Percentiles rank a stretch among this genome's conserved stretches.
Conservation (phyloP, 2,888 invertebrate genomes). For the Drosophila mayaguana region DNA sequence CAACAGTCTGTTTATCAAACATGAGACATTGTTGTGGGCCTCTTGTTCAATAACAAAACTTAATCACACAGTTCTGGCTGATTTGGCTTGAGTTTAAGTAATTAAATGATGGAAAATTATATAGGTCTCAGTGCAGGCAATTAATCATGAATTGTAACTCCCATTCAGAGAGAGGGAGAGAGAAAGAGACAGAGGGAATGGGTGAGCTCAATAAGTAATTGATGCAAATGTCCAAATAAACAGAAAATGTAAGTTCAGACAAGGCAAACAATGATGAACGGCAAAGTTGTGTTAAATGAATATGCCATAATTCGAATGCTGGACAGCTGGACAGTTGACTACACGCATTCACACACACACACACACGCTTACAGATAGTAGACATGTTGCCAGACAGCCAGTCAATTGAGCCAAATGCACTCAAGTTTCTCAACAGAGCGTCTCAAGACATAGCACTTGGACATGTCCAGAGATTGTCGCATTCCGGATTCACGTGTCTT, state of each 20-base stretch:
- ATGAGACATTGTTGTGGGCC: neutral
- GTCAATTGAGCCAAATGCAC: slow-evolving; percentile 73
- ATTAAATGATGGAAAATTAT: slow-evolving; percentile 22
- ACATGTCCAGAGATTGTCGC: slow-evolving; percentile 46
- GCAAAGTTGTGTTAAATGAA: slow-evolving; percentile 28
- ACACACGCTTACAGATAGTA: slow-evolving; percentile 12
- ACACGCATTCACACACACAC: neutral
- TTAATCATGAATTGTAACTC: slow-evolving; percentile 21
- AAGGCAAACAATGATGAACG: slow-evolving; percentile 10
- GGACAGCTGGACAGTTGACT: slow-evolving; percentile 21
- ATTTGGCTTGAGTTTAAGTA: slow-evolving; percentile 21
- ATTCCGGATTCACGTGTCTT: slow-evolving; percentile 41
- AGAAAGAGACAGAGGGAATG: neutral
- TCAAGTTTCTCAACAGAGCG: slow-evolving; percentile 52
- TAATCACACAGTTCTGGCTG: slow-evolving; percentile 7
- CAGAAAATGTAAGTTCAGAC: slow-evolving; percentile 9
- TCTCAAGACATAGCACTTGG: slow-evolving; percentile 48
- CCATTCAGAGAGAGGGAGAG: neutral
- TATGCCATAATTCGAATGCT: slow-evolving; percentile 65
- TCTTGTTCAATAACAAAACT: neutral
- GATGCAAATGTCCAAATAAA: slow-evolving; percentile 16
- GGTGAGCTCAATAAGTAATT: slow-evolving; percentile 16
- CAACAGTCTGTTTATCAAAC: neutral
- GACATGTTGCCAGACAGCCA: slow-evolving; percentile 59
- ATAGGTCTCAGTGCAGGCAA: slow-evolving; percentile 3